phyloP scores from a whole-genome alignment of 2,888 invertebrate genomes.

The Pollenia griseotomentosa region DNA sequence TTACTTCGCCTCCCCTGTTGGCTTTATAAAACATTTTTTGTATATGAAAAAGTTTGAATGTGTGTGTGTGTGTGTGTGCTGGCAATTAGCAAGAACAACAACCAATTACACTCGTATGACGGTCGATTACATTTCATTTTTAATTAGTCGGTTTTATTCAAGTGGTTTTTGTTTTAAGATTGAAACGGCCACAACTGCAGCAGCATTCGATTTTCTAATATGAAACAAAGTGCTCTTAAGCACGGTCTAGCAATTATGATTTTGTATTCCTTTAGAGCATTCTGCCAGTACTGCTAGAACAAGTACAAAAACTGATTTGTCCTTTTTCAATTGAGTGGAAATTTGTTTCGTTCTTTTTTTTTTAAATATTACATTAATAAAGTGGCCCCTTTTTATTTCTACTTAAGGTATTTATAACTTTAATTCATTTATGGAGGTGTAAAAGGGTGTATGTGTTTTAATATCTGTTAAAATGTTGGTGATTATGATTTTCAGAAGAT shows the following conservation, averaged over 20 bases:
- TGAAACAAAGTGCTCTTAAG: slow-evolving; percentile 69
- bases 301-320: slow-evolving; percentile 57
- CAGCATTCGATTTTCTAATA: slow-evolving; percentile 64
- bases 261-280: slow-evolving; percentile 38
- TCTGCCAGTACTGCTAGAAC: background rate
- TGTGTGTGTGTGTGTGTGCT: background rate
- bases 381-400: background rate
- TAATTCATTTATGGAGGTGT: background rate
- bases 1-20: background rate
- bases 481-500: background rate
- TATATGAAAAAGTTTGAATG: background rate
- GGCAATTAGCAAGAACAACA: slow-evolving; percentile 43
- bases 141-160: slow-evolving; percentile 72
- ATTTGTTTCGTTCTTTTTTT: slow-evolving; percentile 26
- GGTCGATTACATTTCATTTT: slow-evolving; percentile 71
- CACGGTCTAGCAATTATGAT: slow-evolving; percentile 67
- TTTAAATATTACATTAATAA: background rate
- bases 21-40: background rate
- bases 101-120: slow-evolving; percentile 66
- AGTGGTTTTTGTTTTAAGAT: slow-evolving; percentile 53
- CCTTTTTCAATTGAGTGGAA: slow-evolving; percentile 71
- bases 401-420: background rate
- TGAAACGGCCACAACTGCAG: slow-evolving; percentile 22
- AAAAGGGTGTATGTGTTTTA: background rate
- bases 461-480: background rate